phyloP scores from a whole-genome alignment of 2,888 invertebrate genomes.

The Hypsopygia costalis region DNA sequence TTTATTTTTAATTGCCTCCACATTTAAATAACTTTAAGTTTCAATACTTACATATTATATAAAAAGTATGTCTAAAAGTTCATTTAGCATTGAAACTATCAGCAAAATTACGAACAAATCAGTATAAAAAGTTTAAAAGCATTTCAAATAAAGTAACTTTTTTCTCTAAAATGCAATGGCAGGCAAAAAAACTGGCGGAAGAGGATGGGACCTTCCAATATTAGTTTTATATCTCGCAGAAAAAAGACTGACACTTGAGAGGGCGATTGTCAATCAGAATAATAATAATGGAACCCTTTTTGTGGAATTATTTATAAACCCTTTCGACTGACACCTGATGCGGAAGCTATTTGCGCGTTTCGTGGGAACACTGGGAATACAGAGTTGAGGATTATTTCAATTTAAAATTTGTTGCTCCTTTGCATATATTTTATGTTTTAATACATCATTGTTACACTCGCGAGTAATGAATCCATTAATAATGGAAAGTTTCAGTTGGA shows the following conservation, averaged over 20 bases:
- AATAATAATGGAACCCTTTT: constrained; percentile 72
- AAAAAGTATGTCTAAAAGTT: not conserved
- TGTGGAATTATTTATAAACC: constrained; percentile 55
- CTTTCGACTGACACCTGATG: constrained; percentile 73
- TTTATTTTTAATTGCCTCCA: too few relatives aligned
- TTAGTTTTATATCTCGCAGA: constrained; percentile 76
- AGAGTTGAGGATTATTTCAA: too few relatives aligned
- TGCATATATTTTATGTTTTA: too few relatives aligned
- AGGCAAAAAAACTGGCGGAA: constrained; percentile 72
- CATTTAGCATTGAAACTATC: not conserved
- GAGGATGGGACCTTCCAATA: constrained; percentile 79
- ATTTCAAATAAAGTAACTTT: constrained; percentile 64
- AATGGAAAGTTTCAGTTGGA: too few relatives aligned
- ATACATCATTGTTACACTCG: too few relatives aligned
- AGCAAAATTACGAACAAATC: not conserved
- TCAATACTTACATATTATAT: not conserved
- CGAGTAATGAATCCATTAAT: too few relatives aligned
- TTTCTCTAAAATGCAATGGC: constrained; percentile 54
- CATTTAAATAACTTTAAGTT: not conserved
- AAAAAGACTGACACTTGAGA: constrained; percentile 70
- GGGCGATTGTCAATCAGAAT: constrained; percentile 70
- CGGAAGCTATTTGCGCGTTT: constrained; percentile 72
- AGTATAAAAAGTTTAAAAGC: constrained; percentile 46
- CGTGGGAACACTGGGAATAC: constrained; percentile 71
- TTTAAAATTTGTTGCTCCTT: too few relatives aligned